Percentiles rank a stretch among this genome's conserved stretches.
phyloP scores from a whole-genome alignment of 1,140 invertebrate genomes.

The Lepidotrigona ventralis region DNA sequence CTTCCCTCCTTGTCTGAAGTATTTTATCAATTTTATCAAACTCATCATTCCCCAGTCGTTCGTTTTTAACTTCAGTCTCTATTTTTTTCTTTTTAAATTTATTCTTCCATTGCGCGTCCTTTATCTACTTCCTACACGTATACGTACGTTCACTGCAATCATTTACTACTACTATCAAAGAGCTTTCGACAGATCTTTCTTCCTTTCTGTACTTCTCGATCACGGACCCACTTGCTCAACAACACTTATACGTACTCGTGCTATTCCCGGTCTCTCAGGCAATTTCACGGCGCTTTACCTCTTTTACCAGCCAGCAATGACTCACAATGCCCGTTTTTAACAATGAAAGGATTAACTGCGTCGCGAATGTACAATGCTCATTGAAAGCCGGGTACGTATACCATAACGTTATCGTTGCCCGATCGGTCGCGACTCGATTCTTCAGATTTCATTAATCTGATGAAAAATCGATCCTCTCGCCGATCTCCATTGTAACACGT shows the following conservation, averaged over 20 bases:
- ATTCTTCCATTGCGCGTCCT: too few species aligned
- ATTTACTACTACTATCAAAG: neutral
- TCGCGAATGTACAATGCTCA: neutral
- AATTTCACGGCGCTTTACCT: slow-evolving; percentile 11
- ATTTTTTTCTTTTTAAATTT: fast-evolving
- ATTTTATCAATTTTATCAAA: too few species aligned
- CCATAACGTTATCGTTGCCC: neutral
- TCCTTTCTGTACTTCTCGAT: neutral
- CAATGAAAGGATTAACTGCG: slow-evolving; percentile 10
- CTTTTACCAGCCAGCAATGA: neutral
- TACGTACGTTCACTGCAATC: too few species aligned
- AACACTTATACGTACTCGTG: neutral
- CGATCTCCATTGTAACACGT: neutral
- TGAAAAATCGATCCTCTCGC: neutral
- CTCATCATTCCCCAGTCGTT: too few species aligned
- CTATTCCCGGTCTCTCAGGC: neutral
- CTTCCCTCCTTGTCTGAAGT: too few species aligned
- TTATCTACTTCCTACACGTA: too few species aligned
- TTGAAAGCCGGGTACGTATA: neutral
- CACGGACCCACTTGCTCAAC: neutral
- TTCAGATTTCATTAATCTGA: slow-evolving; percentile 10
- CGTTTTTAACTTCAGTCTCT: neutral
- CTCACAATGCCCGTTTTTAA: slow-evolving; percentile 1
- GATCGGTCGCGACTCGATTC: neutral
- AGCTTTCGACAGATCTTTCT: neutral